These are phyloP conservation scores for Nothobranchius kuhntae DNA, from an alignment of 2,113 vertebrate genomes.

Conservation along the genomic window DNA sequence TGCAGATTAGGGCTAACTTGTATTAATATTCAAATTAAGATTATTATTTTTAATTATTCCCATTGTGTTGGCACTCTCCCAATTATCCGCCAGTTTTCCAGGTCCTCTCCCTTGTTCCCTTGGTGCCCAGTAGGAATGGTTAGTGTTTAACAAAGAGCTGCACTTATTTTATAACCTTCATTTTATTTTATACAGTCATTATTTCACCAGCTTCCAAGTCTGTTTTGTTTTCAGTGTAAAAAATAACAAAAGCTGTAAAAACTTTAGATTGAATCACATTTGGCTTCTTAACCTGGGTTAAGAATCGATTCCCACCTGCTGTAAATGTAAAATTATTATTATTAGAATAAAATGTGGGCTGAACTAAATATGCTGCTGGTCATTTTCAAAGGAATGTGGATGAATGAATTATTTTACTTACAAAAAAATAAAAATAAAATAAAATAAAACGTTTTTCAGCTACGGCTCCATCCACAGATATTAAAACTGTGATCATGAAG, in stretches of 20 bases:
- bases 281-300: not conserved
- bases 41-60: constrained; percentile 2
- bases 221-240: constrained; percentile 39
- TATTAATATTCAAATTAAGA: not conserved
- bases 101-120: constrained; percentile 26
- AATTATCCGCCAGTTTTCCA: constrained; percentile 19
- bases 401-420: constrained; percentile 50
- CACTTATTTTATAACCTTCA: constrained; percentile 38
- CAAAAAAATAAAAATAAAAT: constrained; percentile 3
- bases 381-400: constrained; percentile 61
- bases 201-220: constrained; percentile 8
- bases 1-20: constrained; percentile 16
- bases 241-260: not conserved
- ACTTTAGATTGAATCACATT: not conserved
- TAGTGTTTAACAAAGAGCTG: constrained; percentile 30
- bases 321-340: not conserved
- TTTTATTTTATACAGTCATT: constrained; percentile 28
- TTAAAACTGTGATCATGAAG: constrained; percentile 4
- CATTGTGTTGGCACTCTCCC: constrained; percentile 35
- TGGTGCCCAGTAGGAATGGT: constrained; percentile 38
- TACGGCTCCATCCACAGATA: constrained; percentile 36
- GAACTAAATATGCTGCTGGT: constrained; percentile 33
- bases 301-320: not conserved
- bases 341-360: constrained; percentile 2
- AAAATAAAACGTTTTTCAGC: constrained; percentile 25